Evolutionary conservation across 2,888 invertebrate genomes (phyloP).

Genomic region (Stenichneumon culpator): DNA sequence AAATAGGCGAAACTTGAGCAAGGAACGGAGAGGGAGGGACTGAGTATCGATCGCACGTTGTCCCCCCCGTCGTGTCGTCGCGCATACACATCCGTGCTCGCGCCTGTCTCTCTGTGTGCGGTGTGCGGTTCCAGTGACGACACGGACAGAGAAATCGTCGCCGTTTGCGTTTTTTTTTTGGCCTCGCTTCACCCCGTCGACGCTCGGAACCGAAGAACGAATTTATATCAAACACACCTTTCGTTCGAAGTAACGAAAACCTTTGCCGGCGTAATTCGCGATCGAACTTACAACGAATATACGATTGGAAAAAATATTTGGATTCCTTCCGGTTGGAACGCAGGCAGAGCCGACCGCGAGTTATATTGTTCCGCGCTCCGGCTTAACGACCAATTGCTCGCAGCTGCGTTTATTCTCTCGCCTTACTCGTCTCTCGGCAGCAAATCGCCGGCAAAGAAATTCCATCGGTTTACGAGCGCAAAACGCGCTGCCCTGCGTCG

Average conservation of each 20-base stretch:
- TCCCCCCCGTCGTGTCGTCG: conserved; percentile 33
- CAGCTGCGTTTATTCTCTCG: neutral
- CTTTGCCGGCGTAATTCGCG: neutral
- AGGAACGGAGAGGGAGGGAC: conserved; percentile 61
- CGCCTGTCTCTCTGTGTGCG: conserved; percentile 24
- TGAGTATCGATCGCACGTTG: conserved; percentile 68
- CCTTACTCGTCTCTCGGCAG: neutral
- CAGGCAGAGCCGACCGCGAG: conserved; percentile 8
- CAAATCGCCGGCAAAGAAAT: conserved; percentile 12
- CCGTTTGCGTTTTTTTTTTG: conserved; percentile 54
- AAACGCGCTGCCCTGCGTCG: neutral
- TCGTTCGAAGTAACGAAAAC: neutral
- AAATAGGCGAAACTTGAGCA: conserved; percentile 28
- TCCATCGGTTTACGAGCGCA: neutral
- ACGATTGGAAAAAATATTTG: neutral
- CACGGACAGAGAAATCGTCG: conserved; percentile 41
- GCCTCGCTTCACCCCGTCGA: conserved; percentile 13
- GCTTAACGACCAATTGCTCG: conserved; percentile 21
- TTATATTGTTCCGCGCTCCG: conserved; percentile 8
- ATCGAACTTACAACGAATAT: neutral
- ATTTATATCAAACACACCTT: conserved; percentile 3
- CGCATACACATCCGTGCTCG: conserved; percentile 3
- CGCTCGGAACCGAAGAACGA: neutral
- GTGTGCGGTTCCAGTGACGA: conserved; percentile 52
- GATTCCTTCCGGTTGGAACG: neutral